These are phyloP conservation scores for Morphnarchus princeps DNA, from an alignment of 2,113 vertebrate genomes.

Conservation along the genomic window DNA sequence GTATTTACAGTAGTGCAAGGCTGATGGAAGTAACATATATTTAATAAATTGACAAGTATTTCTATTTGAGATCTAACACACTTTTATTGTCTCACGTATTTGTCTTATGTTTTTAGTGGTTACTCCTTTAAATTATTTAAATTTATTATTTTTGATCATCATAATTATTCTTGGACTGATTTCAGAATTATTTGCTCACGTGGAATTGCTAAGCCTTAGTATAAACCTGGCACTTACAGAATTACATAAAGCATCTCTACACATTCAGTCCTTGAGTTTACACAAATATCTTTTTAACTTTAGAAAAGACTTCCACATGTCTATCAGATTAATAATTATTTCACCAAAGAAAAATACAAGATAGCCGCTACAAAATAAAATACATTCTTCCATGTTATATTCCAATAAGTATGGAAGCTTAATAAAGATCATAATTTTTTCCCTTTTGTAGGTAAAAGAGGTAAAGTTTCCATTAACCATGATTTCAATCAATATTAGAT, in stretches of 20 bases:
- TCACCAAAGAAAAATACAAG: not conserved
- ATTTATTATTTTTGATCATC: not conserved
- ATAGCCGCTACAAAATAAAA: not conserved
- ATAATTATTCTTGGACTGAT: not conserved
- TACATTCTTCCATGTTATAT: accelerated
- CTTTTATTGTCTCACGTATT: not conserved
- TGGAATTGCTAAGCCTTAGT: not conserved
- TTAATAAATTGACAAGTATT: not conserved
- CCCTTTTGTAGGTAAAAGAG: not conserved
- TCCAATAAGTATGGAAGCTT: not conserved
- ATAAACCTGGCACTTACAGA: accelerated
- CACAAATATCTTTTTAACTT: not conserved
- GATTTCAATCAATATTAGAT: not conserved
- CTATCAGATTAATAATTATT: not conserved
- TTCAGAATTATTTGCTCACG: not conserved
- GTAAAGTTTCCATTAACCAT: not conserved
- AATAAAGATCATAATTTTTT: not conserved
- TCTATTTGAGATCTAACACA: not conserved
- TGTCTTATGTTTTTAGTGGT: not conserved
- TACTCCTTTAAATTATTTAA: not conserved
- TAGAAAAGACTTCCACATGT: not conserved
- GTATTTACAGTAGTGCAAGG: not conserved
- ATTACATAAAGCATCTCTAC: not conserved
- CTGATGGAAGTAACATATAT: not conserved
- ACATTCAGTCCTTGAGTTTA: not conserved